Evolutionary conservation across 2,888 invertebrate genomes (phyloP).

Genomic region (Euzetes globulus): DNA sequence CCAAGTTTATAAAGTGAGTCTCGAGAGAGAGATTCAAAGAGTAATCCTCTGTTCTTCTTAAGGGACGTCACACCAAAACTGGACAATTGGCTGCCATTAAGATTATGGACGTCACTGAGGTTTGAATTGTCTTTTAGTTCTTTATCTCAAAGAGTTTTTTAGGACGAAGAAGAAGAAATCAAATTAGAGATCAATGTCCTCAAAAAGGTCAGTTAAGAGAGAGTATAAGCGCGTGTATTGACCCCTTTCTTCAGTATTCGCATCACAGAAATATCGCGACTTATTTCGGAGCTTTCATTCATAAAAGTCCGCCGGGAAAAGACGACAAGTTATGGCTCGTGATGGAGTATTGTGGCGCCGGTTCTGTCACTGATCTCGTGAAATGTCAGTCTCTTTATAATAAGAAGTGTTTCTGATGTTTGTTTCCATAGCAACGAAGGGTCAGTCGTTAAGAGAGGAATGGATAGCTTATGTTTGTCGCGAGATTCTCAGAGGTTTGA

Average conservation of each 20-base stretch:
- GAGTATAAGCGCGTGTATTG: slow-evolving; percentile 12
- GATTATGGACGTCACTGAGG: slow-evolving; percentile 98
- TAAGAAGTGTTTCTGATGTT: slow-evolving; percentile 2
- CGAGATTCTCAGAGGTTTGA: slow-evolving; percentile 74
- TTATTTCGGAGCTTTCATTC: slow-evolving; percentile 99
- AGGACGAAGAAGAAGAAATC: slow-evolving; percentile 98
- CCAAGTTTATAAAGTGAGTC: slow-evolving; percentile 90
- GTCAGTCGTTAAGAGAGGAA: slow-evolving; percentile 95
- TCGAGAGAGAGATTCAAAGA: too few relatives aligned
- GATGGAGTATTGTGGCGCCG: slow-evolving; percentile 99
- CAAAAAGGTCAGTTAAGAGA: slow-evolving; percentile 57
- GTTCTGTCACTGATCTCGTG: slow-evolving; percentile 96
- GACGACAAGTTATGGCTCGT: too few relatives aligned
- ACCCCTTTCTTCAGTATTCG: slow-evolving; percentile 59
- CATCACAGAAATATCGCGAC: slow-evolving; percentile 99
- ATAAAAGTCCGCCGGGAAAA: slow-evolving; percentile 96
- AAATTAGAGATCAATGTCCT: slow-evolving; percentile 99
- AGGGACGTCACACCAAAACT: slow-evolving; percentile 99
- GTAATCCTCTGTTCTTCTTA: not conserved
- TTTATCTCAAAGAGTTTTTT: slow-evolving; percentile 43
- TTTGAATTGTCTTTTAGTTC: slow-evolving; percentile 46
- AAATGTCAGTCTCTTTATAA: slow-evolving; percentile 57
- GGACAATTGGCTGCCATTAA: slow-evolving; percentile 99
- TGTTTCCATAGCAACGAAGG: slow-evolving; percentile 70
- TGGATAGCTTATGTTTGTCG: slow-evolving; percentile 99